phyloP scores from a whole-genome alignment of 2,797 vertebrate species.

The Acrocephalus scirpaceus region DNA sequence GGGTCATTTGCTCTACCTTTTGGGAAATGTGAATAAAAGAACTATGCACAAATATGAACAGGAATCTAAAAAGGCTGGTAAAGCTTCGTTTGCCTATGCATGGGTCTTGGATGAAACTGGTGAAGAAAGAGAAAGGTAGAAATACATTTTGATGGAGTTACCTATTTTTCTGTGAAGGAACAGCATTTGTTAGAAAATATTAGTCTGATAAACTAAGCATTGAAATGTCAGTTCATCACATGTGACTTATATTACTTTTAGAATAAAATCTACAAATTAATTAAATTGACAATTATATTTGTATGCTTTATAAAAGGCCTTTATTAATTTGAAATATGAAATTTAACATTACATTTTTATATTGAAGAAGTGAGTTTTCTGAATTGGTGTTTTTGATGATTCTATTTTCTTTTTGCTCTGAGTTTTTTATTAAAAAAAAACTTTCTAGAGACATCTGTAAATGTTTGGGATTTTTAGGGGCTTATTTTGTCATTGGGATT shows the following conservation, averaged over 20 bases:
- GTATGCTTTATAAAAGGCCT: neutral
- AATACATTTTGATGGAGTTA: neutral
- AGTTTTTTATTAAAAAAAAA: neutral
- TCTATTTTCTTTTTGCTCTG: neutral
- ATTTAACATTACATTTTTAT: neutral
- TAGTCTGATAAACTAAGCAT: neutral
- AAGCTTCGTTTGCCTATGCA: conserved; percentile 96
- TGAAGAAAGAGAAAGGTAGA: conserved; percentile 95
- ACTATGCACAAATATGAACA: conserved; percentile 99
- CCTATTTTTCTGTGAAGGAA: neutral
- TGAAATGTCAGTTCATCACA: neutral
- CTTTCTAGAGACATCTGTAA: neutral
- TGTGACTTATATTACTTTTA: neutral
- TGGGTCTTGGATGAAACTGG: conserved; percentile 99
- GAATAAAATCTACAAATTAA: neutral
- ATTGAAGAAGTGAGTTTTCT: neutral
- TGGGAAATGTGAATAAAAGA: conserved; percentile 97
- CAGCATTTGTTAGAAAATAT: neutral
- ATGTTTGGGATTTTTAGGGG: neutral
- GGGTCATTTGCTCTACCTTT: conserved; percentile 95
- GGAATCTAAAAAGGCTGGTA: conserved; percentile 97
- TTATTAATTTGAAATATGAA: neutral
- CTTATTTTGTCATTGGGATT: neutral
- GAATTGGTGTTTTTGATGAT: neutral
- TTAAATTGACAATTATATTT: neutral